Base-by-base conservation (phyloP, 2,113 vertebrate genomes). In the Laticauda colubrina region DNA sequence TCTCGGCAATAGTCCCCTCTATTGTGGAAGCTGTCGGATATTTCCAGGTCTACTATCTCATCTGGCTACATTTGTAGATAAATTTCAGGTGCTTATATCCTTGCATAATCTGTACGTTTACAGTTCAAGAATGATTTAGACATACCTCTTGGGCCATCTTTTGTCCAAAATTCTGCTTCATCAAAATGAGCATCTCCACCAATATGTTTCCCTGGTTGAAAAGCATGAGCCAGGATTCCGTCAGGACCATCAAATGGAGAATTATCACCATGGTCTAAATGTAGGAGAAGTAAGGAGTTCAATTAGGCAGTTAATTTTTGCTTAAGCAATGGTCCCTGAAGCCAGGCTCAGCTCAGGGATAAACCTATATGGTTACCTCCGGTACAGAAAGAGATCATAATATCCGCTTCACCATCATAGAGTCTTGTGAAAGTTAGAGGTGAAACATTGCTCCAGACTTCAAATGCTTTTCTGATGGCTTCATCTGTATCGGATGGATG, bases 141-240 rank as follows among this genome's bases (percentile, higher is more conserved):
- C 0, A 1, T 93, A 93, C 92, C 92, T 93, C 15, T 39, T 53
- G 45, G 2, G 5, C 56, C 89, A 15, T 53, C 4, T 64, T 90
- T 95, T 45, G 98, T 98, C 99, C 99, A 99, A 1, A 6, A 86
- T 97, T 99, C 99, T 55, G 97, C 98, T 5, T 98, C 98, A 94
- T 99, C 99, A 96, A 99, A 98, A 94, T 99, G 99, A 8, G 96
- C 98, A 93, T 99, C 99, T 55, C 99, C 99, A 90, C 98, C 99
- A n/a, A 98, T 94, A 0, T 96, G 97, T 55, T 61, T 94, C 1
- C 98, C 98, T 21, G 99, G 99, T n/a, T 98, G 98, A 23, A 98
- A 99, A 34, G 99, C 99, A 48, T 99, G 99, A 94, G 99, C 99
- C 89, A 99, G 96, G 3, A 98, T 97, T 2, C 98, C 98, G 88